Evolutionary conservation across 2,888 invertebrate genomes (phyloP), one percentile per base, ranked within the genome.

Genomic region (Strigamia maritima): DNA sequence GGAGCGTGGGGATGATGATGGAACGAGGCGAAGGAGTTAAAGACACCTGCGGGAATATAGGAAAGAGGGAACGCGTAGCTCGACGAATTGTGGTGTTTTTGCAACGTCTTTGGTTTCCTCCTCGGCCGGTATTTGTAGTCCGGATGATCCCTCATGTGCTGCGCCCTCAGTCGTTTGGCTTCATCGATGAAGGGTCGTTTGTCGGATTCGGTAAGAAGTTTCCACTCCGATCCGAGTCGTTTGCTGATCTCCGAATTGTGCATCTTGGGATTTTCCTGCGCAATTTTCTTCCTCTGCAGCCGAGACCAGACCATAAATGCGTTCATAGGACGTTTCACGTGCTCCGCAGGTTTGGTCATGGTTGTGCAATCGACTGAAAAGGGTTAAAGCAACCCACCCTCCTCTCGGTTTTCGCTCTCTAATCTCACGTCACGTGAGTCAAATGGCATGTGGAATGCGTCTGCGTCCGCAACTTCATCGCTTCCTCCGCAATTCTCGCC

Each of bases 291-390:
- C 19, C 97, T 89, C 86, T 97, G 95, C 60, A 95, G 92, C 65
- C 96, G 88, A 6, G 96, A 95, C 97, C 97, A 97, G 38, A 94
- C 97, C 96, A 97, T 97, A 87, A 97, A 97, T 0, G 97, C 97
- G 88, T 97, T 97, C 97, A 98, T 97, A 1, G 97, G 97, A 24
- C 97, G 89, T 87, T 97, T 98, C 84, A 98, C 95, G 87, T 96
- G 95, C 85, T 92, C 92, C 83, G 92, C 92, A 16, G 79, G 79
- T 24, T 79, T 79, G 49, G 77, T 26, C 77, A 77, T 77, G 19
- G 6, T 35, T 8, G 4, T 35, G 4, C 35, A 10, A 35, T 4
- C 35, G 35, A 35, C 4, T 35, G 35, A 10, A n/a, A 35, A 35
- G 35, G 35, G 35, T 35, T 35, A 10, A 35, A 10, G 4, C 35